A percentile compares a stretch with the other conserved stretches of the same genome.
Conservation (phyloP, 2,888 invertebrate genomes). For the Pandemis heparana region DNA sequence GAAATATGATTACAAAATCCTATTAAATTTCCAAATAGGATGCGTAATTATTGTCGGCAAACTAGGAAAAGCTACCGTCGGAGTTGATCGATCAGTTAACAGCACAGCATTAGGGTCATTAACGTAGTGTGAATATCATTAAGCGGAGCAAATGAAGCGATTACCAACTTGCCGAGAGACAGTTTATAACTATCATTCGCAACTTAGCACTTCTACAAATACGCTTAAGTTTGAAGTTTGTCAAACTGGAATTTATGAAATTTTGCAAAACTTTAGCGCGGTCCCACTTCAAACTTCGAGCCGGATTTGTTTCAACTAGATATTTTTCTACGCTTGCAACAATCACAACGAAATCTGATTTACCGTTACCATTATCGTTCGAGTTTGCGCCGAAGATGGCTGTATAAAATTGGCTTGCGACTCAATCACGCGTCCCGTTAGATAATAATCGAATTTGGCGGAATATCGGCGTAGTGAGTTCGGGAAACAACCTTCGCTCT, state of each 20-base stretch:
- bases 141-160: neutral
- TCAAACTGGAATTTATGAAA: neutral
- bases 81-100: neutral
- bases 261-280: neutral
- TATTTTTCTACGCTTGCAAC: neutral
- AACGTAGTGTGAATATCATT: conserved; percentile 10
- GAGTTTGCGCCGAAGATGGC: neutral
- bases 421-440: conserved; percentile 36
- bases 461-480: conserved; percentile 13
- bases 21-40: neutral
- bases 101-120: conserved; percentile 2
- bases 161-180: neutral
- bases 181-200: conserved; percentile 4
- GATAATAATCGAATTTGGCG: conserved; percentile 26
- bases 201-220: neutral
- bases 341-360: conserved; percentile 8
- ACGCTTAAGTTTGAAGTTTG: neutral
- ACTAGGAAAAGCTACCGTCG: conserved; percentile 7
- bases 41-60: neutral
- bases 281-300: neutral
- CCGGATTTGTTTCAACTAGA: neutral
- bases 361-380: conserved; percentile 2
- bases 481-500: conserved; percentile 12
- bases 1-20: neutral
- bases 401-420: conserved; percentile 21